Conservation (phyloP, 2,888 invertebrate species). For the Ephialtes manifestator region DNA sequence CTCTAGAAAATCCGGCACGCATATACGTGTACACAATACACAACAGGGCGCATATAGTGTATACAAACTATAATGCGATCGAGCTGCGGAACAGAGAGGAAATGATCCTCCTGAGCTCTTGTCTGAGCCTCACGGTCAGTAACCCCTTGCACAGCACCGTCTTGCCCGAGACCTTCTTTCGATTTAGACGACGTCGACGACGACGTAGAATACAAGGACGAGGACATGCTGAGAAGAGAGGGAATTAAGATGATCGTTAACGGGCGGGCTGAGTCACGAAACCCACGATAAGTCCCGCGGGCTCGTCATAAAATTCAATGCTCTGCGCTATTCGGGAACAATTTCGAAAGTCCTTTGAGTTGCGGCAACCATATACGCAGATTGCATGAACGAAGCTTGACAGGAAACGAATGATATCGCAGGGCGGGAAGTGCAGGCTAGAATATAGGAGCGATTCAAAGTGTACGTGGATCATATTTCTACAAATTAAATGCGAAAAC, state of each 20-base stretch:
- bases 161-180: slow-evolving; percentile 65
- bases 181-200: slow-evolving; percentile 58
- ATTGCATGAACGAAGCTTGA: slow-evolving; percentile 7
- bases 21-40: slow-evolving; percentile 45
- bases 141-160: slow-evolving; percentile 61
- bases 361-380: not conserved
- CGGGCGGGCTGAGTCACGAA: slow-evolving; percentile 61
- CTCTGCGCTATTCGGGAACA: slow-evolving; percentile 9
- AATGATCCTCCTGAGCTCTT: slow-evolving; percentile 46
- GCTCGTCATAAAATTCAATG: slow-evolving; percentile 26
- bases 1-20: slow-evolving; percentile 65
- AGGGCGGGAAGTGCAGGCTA: not conserved
- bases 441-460: not conserved
- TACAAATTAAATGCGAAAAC: not conserved
- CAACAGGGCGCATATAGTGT: slow-evolving; percentile 39
- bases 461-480: not conserved
- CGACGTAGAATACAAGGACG: slow-evolving; percentile 39
- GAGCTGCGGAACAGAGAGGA: slow-evolving; percentile 41
- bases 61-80: slow-evolving; percentile 44
- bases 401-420: slow-evolving; percentile 11
- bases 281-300: slow-evolving; percentile 46
- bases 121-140: slow-evolving; percentile 67
- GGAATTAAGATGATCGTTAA: slow-evolving; percentile 65
- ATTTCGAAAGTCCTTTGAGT: slow-evolving; percentile 7
- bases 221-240: slow-evolving; percentile 44